A percentile compares a stretch with the other conserved stretches of the same genome.
These are phyloP conservation scores for Prosopocoilus inquinatus DNA, from an alignment of 2,888 invertebrate genomes.

Conservation along the genomic window DNA sequence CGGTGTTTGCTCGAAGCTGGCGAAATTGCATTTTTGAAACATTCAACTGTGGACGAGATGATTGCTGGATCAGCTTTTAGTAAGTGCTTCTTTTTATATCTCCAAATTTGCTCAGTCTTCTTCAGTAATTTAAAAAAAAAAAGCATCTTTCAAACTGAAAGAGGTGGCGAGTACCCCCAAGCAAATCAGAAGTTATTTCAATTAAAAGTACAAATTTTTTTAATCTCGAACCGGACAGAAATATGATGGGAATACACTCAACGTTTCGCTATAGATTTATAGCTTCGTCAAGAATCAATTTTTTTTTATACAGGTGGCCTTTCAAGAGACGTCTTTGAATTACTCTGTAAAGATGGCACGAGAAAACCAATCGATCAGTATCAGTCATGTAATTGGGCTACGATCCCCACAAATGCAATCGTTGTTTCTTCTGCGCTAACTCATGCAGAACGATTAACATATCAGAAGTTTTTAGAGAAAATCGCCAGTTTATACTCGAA, in stretches of 20 bases:
- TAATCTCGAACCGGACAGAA: no score
- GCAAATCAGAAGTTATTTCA: no score
- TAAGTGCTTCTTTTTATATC: conserved; percentile 1
- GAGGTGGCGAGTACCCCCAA: no score
- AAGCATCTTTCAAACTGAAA: no score
- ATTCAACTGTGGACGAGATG: conserved; percentile 77
- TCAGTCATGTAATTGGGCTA: conserved; percentile 80
- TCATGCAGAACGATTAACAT: conserved; percentile 56
- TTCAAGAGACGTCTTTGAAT: conserved; percentile 69
- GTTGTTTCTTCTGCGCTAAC: conserved; percentile 81
- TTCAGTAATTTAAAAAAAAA: no score
- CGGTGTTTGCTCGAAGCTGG: conserved; percentile 80
- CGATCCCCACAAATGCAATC: conserved; percentile 78
- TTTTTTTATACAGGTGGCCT: conserved; percentile 56
- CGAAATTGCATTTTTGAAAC: conserved; percentile 88
- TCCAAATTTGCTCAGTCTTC: no score
- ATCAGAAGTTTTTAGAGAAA: conserved; percentile 65
- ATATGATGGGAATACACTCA: no score
- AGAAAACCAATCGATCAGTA: conserved; percentile 68
- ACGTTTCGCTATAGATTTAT: no score
- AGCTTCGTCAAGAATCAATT: no score
- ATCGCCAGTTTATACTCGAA: conserved; percentile 58
- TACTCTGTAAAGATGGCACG: conserved; percentile 78
- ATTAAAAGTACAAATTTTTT: no score
- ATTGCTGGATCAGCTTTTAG: conserved; percentile 10